Conservation (phyloP, 2,797 vertebrate species). For the Tamandua tetradactyla region DNA sequence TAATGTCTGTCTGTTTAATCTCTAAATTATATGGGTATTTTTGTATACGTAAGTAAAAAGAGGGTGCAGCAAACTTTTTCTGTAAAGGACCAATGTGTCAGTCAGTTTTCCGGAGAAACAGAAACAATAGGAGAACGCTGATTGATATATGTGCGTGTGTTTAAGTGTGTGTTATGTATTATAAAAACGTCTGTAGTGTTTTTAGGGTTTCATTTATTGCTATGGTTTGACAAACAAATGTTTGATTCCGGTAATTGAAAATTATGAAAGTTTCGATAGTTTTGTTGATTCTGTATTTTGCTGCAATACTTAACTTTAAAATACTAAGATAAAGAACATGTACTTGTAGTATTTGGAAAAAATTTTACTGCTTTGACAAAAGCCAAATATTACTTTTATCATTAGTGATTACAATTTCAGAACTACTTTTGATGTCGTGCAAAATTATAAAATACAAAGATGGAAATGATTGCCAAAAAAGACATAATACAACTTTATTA, state of each 20-base stretch:
- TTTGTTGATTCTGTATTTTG: background rate
- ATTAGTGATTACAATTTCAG: background rate
- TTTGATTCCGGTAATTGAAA: background rate
- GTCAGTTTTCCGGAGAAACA: too few relatives aligned
- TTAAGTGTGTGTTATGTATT: too few relatives aligned
- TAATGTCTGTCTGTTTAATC: background rate
- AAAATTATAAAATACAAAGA: background rate
- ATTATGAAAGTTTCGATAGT: background rate
- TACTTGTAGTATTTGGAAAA: background rate
- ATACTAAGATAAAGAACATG: background rate
- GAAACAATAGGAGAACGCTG: too few relatives aligned
- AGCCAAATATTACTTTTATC: background rate
- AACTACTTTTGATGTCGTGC: background rate
- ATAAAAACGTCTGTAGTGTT: background rate
- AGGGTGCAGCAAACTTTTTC: background rate
- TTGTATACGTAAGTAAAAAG: background rate
- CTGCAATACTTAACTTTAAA: background rate
- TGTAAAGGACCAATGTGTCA: background rate
- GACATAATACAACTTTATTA: background rate
- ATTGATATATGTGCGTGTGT: too few relatives aligned
- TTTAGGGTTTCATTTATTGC: background rate
- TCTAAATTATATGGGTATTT: background rate
- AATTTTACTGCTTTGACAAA: background rate
- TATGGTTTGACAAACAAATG: background rate
- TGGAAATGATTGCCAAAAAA: background rate